Evolutionary conservation across 2,113 vertebrate species (phyloP).

Genomic region (Acrocephalus arundinaceus): DNA sequence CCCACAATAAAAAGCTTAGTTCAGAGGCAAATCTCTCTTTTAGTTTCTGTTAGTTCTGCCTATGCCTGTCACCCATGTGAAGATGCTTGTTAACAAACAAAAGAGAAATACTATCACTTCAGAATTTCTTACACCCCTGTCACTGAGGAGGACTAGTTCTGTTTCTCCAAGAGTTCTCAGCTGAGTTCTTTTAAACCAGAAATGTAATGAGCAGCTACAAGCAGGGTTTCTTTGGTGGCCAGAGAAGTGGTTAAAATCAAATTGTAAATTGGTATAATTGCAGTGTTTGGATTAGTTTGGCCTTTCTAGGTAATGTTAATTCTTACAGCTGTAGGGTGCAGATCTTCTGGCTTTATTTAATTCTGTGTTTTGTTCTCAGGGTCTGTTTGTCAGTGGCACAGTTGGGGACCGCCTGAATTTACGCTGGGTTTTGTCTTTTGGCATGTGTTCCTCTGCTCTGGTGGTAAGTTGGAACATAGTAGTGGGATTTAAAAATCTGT

Average conservation of each 20-base stretch:
- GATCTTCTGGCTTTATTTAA: neutral
- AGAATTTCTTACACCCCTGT: neutral
- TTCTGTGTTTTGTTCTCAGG: constrained; percentile 72
- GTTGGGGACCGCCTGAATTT: constrained; percentile 91
- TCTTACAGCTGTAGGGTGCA: neutral
- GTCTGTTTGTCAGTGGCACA: constrained; percentile 91
- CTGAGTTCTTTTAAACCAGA: neutral
- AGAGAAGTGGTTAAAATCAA: neutral
- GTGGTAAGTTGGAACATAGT: constrained; percentile 79
- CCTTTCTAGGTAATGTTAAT: neutral
- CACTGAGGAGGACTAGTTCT: neutral
- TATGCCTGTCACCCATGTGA: neutral
- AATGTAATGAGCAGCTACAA: neutral
- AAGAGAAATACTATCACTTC: neutral
- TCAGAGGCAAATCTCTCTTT: neutral
- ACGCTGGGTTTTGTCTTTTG: constrained; percentile 90
- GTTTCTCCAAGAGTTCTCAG: neutral
- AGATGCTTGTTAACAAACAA: neutral
- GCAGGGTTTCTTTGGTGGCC: neutral
- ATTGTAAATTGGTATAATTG: neutral
- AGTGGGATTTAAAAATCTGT: neutral
- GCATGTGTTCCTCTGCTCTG: constrained; percentile 91
- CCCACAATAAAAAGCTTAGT: neutral
- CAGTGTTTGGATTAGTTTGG: neutral
- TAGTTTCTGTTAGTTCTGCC: neutral